Base-by-base conservation (phyloP, 2,797 vertebrate genomes). In the Eulemur coronatus region DNA sequence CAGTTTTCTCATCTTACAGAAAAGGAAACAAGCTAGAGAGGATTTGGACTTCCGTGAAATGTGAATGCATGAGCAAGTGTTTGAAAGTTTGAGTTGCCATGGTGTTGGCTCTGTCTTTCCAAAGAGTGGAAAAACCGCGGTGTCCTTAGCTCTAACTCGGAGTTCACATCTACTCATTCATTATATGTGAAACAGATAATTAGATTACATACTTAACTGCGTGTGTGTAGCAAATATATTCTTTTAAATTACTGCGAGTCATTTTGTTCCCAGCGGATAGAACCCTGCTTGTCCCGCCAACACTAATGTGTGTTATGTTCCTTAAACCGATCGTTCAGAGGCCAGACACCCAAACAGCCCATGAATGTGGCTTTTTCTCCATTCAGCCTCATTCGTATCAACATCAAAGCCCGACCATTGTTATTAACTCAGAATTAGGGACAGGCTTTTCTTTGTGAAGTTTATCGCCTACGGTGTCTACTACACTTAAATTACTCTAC, bases 361-460 rank as follows among this genome's bases (percentile, higher is more conserved):
- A 43, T 96, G 89, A 96, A 75, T 96, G 13, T 76, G 93, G 15
- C 85, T 96, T 98, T 89, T 96, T 79, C 50, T 97, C 57, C 75
- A 14, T 97, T 28, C 20, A 35, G 92, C 97, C 96, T 97, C 84
- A 73, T 61, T 98, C 90, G 1, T 96, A 7, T 95, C 89, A 35
- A 13, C 90, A 65, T 85, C 95, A 97, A 97, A 97, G 88, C 43
- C 89, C 63, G 84, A 55, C 65, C 93, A 79, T 97, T 5, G 0
- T 96, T 97, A 78, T 72, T 95, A 95, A 84, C 14, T 87, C 65
- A 97, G 87, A 65, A 96, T 96, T 96, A 96, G 43, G 2, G 94
- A 70, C 95, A 96, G 75, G 22, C 52, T 92, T 97, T 95, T 95
- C 70, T 95, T 95, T 95, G 79, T 75, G 7, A 13, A 94, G 96